These are phyloP conservation scores for Dysmachus trigonus DNA, from an alignment of 2,888 invertebrate species.

Conservation along the genomic window DNA sequence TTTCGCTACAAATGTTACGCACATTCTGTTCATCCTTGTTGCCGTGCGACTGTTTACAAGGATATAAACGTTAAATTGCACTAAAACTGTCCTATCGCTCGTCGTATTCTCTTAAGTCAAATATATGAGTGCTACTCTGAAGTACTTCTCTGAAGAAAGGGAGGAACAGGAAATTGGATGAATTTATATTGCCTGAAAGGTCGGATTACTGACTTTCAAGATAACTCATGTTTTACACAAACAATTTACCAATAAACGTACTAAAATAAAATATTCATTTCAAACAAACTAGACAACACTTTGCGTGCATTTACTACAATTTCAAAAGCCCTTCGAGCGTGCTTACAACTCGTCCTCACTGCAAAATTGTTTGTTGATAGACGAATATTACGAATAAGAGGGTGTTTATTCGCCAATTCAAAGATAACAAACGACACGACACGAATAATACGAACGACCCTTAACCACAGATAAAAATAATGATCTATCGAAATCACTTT, in stretches of 20 bases:
- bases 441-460: not conserved
- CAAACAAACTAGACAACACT: not conserved
- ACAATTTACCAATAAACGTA: not conserved
- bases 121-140: not conserved
- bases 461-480: not conserved
- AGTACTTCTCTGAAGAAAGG: not conserved
- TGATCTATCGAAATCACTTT: not conserved
- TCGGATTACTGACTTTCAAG: not conserved
- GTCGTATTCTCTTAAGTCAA: slow-evolving; percentile 25
- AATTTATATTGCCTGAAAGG: not conserved
- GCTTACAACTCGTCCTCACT: not conserved
- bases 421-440: not conserved
- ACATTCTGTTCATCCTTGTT: not conserved
- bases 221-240: not conserved
- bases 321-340: not conserved
- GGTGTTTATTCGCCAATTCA: not conserved
- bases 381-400: not conserved
- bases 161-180: not conserved
- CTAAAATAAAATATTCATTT: not conserved
- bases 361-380: not conserved
- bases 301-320: not conserved
- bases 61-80: slow-evolving; percentile 22
- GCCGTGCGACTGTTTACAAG: slow-evolving; percentile 15
- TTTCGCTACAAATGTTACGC: slow-evolving; percentile 14
- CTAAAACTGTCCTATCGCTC: not conserved